Base-by-base conservation (phyloP, 2,113 vertebrate genomes). In the Tapirus terrestris region DNA sequence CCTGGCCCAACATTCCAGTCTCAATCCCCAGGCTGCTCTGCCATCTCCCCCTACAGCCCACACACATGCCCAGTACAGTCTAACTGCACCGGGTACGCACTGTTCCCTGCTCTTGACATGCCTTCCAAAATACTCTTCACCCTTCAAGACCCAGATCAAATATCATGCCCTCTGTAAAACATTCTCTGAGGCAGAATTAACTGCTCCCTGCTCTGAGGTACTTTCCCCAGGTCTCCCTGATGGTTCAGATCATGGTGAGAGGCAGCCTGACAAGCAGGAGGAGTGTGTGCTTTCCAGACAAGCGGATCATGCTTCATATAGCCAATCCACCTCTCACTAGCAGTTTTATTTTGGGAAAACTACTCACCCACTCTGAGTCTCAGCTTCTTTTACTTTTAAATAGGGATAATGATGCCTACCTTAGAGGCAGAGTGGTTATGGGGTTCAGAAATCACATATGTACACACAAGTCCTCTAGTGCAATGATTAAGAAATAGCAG, bases 91-190 rank as follows among this genome's bases (percentile, higher is more conserved):
- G 53, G 77, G 93, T n/a, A 79, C 79, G 3, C 4, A 0, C 70
- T 79, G 93, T 77, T 84, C 90, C 45, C 58, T 23, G 53, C n/a
- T 60, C 51, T 45, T 70, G 33, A 53, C 43, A 5, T 45, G 76
- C 75, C 73, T 90, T 9, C 58, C 39, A 36, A 86, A 86, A 79
- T 33, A 25, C 27, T 91, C 87, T 14, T 75, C 18, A 85, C 67
- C 73, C 75, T 94, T 87, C 18, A 25, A 72, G 82, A 60, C 77
- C 67, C 77, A 61, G 97, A 94, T 97, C 97, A 81, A 82, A 53
- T 97, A 56, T 96, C 97, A 73, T 6, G 39, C 48, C 51, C 51
- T 86, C 72, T 48, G 20, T 95, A 56, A 84, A 96, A 86, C 68
- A 9, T 1, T 81, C 80, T 39, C 83, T 8, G 20, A 45, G 65